These are phyloP conservation scores for Mesoligia furuncula DNA, from an alignment of 2,888 invertebrate genomes.

Conservation along the genomic window DNA sequence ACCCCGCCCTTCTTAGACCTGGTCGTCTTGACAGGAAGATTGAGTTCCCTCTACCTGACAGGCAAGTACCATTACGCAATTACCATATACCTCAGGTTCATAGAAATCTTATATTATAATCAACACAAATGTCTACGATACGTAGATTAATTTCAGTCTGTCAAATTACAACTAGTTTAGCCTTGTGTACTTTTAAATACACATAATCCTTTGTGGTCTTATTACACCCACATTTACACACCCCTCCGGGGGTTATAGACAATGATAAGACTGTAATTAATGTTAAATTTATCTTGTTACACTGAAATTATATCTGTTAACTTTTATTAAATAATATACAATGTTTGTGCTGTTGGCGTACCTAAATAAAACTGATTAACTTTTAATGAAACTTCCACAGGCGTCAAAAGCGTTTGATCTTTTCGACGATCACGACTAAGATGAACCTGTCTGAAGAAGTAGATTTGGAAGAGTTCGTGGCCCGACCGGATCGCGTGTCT, in stretches of 20 bases:
- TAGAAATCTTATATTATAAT: not conserved
- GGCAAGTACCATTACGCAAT: slow-evolving; percentile 74
- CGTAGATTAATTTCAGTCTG: not conserved
- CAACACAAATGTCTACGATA: not conserved
- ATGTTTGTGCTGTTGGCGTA: not conserved
- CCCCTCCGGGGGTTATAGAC: not conserved
- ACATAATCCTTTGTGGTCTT: not conserved
- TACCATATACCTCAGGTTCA: not conserved
- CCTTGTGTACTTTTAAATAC: not conserved
- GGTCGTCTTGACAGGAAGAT: slow-evolving; percentile 99
- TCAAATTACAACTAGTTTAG: not conserved
- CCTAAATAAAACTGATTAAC: not conserved
- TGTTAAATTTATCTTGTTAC: not conserved
- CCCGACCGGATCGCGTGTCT: slow-evolving; percentile 99
- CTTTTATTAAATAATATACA: not conserved
- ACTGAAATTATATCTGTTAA: not conserved
- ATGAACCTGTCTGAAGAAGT: slow-evolving; percentile 99
- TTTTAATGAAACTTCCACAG: slow-evolving; percentile 69
- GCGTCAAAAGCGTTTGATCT: slow-evolving; percentile 98
- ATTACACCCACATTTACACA: not conserved
- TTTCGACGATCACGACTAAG: slow-evolving; percentile 98
- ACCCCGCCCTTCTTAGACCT: slow-evolving; percentile 98
- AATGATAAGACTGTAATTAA: not conserved
- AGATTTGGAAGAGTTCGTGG: slow-evolving; percentile 99
- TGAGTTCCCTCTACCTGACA: slow-evolving; percentile 99